Evolutionary conservation across 2,797 vertebrate species (phyloP).

Genomic region (Hippopotamyrus pictus): DNA sequence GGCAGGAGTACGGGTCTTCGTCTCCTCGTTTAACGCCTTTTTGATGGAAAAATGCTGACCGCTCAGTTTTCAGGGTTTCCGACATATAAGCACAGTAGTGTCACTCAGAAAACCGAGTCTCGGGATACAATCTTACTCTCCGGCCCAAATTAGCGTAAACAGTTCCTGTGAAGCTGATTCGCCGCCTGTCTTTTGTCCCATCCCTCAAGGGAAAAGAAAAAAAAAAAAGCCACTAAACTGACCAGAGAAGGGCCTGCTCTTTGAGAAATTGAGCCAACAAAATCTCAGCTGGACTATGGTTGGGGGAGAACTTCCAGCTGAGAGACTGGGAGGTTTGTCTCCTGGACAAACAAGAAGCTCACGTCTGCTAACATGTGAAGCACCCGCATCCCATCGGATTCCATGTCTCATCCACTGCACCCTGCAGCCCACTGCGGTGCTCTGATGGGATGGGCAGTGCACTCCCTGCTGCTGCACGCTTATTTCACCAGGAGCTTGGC

Average conservation of each 20-base stretch:
- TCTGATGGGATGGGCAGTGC: slow-evolving; percentile 25
- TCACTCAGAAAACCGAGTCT: background rate
- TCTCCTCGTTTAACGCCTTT: background rate
- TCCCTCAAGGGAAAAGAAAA: background rate
- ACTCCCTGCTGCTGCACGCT: slow-evolving; percentile 31
- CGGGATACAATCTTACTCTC: background rate
- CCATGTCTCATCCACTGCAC: slow-evolving; percentile 32
- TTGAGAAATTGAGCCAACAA: background rate
- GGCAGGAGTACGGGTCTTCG: background rate
- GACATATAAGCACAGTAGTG: background rate
- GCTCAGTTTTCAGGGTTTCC: background rate
- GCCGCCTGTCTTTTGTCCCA: background rate
- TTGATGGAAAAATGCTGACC: background rate
- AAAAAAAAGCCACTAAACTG: background rate
- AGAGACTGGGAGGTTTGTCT: slow-evolving; percentile 32
- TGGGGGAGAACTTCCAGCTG: slow-evolving; percentile 26
- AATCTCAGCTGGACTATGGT: background rate
- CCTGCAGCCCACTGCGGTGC: slow-evolving; percentile 24
- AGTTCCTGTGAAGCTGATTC: background rate
- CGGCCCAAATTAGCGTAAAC: background rate
- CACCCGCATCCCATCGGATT: background rate
- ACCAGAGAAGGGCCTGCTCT: background rate
- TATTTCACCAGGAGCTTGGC: slow-evolving; percentile 41
- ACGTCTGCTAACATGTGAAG: slow-evolving; percentile 40
- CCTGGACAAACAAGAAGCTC: slow-evolving; percentile 35